Percentiles rank a stretch among this genome's conserved stretches.
Conservation (phyloP, 1,140 invertebrate species). For the Bombus affinis region DNA sequence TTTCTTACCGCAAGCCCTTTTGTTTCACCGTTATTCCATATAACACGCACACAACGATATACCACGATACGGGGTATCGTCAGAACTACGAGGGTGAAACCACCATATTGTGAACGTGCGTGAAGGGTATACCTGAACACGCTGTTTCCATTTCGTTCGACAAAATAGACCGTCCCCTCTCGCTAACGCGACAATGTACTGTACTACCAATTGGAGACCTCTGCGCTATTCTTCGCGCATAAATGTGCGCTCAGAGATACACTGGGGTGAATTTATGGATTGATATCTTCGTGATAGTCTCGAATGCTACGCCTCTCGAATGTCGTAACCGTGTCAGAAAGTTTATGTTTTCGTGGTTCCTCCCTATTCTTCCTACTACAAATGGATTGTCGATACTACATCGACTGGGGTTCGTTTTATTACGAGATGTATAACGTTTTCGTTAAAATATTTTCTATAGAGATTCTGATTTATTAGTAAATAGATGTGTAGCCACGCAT, state of each 20-base stretch:
- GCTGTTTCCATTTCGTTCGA: constrained; percentile 43
- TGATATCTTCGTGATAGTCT: not conserved
- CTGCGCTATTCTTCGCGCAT: not conserved
- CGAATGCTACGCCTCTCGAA: too few species aligned
- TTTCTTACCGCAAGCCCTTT: constrained; percentile 29
- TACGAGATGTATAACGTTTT: too few species aligned
- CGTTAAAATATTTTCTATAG: too few species aligned
- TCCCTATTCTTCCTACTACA: not conserved
- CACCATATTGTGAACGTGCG: constrained; percentile 1
- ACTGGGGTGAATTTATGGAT: not conserved
- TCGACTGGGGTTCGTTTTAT: too few species aligned
- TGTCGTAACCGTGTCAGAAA: not conserved
- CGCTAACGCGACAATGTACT: constrained; percentile 5
- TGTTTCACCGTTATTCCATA: constrained; percentile 5
- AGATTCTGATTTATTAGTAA: too few species aligned
- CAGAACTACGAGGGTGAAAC: not conserved
- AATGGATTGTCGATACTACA: not conserved
- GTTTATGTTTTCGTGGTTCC: not conserved
- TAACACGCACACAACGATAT: not conserved
- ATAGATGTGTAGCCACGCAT: too few species aligned
- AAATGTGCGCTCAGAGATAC: not conserved
- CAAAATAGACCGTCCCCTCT: constrained; percentile 30
- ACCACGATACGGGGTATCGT: not conserved
- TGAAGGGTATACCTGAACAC: constrained; percentile 11
- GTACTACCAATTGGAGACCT: constrained; percentile 5